Evolutionary conservation across 1,140 invertebrate genomes (phyloP).

Genomic region (Ceratina calcarata): DNA sequence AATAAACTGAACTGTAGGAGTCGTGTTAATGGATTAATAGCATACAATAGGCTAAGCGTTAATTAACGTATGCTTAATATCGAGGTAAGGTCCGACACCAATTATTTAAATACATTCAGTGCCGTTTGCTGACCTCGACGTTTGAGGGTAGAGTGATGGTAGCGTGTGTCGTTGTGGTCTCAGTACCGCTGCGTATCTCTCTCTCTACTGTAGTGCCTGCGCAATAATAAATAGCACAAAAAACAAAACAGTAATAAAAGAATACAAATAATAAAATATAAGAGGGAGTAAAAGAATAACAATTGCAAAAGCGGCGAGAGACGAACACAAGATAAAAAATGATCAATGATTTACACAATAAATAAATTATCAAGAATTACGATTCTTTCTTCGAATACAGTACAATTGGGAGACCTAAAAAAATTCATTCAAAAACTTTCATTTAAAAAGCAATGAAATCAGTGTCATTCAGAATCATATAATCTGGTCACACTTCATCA

Average conservation of each 20-base stretch:
- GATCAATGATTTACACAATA: constrained; percentile 2
- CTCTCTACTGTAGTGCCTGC: constrained; percentile 78
- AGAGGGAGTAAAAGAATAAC: constrained; percentile 11
- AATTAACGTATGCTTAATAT: constrained; percentile 42
- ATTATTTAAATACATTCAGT: constrained; percentile 56
- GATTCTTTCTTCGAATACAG: constrained; percentile 38
- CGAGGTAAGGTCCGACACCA: constrained; percentile 56
- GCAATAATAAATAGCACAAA: constrained; percentile 61
- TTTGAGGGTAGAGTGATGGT: constrained; percentile 78
- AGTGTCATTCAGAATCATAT: background rate
- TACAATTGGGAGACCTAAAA: constrained; percentile 36
- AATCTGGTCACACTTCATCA: background rate
- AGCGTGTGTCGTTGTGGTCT: constrained; percentile 79
- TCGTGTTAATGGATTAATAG: constrained; percentile 32
- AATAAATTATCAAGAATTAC: constrained; percentile 12
- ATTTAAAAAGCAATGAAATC: constrained; percentile 2
- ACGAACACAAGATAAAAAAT: constrained; percentile 33
- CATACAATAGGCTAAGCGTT: constrained; percentile 47
- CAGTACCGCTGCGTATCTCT: constrained; percentile 77
- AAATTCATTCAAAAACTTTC: constrained; percentile 30
- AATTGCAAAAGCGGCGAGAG: constrained; percentile 31
- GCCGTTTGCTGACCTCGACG: constrained; percentile 77
- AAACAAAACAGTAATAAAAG: constrained; percentile 60
- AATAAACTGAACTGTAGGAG: constrained; percentile 31
- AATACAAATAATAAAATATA: constrained; percentile 55